Percentiles rank a stretch among this genome's conserved stretches.
phyloP scores from a whole-genome alignment of 2,888 invertebrate genomes.

The Drosophila ezoana region DNA sequence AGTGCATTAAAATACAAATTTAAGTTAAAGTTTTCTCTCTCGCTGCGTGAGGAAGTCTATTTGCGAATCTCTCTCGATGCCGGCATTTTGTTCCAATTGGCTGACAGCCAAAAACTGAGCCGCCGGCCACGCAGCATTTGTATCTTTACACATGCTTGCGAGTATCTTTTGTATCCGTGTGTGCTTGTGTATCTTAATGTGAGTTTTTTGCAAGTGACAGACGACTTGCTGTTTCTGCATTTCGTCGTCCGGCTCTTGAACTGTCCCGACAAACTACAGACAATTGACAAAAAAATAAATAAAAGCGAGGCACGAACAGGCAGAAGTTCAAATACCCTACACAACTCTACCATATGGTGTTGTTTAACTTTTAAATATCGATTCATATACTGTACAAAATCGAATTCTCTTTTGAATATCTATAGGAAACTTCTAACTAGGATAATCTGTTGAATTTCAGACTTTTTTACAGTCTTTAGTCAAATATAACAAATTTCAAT shows the following conservation, averaged over 20 bases:
- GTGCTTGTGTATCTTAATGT: conserved; percentile 13
- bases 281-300: conserved; percentile 47
- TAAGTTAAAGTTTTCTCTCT: conserved; percentile 39
- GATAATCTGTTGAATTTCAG: too few relatives aligned
- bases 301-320: background rate
- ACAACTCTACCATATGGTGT: background rate
- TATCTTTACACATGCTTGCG: conserved; percentile 33
- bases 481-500: too few relatives aligned
- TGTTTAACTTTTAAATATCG: too few relatives aligned
- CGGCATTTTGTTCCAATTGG: conserved; percentile 82
- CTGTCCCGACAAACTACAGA: conserved; percentile 56
- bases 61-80: conserved; percentile 45
- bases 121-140: conserved; percentile 31
- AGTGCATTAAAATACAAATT: conserved; percentile 34
- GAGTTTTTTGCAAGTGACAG: conserved; percentile 45
- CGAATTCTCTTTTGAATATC: too few relatives aligned
- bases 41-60: conserved; percentile 37
- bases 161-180: conserved; percentile 29
- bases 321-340: conserved; percentile 35
- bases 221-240: conserved; percentile 54
- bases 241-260: conserved; percentile 69
- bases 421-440: too few relatives aligned
- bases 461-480: too few relatives aligned
- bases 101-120: conserved; percentile 59
- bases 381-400: too few relatives aligned